Percentiles rank a stretch among this genome's conserved stretches.
phyloP scores from a whole-genome alignment of 1,140 invertebrate species.

The Schlechtendalia chinensis region DNA sequence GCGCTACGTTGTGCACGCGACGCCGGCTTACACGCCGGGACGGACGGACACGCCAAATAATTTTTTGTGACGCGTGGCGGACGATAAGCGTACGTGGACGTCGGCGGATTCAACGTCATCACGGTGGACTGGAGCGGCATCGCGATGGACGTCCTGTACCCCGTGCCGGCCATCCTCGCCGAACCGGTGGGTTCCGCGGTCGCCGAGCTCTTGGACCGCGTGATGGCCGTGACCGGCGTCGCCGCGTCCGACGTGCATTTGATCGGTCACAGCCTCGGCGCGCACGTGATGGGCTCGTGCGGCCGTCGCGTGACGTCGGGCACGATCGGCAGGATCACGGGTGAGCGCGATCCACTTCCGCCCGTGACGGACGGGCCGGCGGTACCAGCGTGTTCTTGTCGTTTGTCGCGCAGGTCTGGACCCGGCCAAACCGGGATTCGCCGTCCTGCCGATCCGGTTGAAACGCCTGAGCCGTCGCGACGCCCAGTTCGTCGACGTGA shows the following conservation, averaged over 20 bases:
- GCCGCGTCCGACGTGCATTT: constrained; percentile 33
- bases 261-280: constrained; percentile 76
- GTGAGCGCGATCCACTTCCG: too few relatives aligned
- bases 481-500: constrained; percentile 61
- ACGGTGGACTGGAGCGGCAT: constrained; percentile 64
- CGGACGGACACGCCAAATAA: too few relatives aligned
- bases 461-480: constrained; percentile 55
- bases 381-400: too few relatives aligned
- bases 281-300: constrained; percentile 76
- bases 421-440: constrained; percentile 7
- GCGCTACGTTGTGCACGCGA: too few relatives aligned
- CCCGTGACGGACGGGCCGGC: too few relatives aligned
- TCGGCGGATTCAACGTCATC: constrained; percentile 63
- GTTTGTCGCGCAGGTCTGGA: background rate
- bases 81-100: constrained; percentile 59
- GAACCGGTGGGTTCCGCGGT: constrained; percentile 56
- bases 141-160: constrained; percentile 56
- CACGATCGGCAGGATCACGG: constrained; percentile 64
- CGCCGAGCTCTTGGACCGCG: constrained; percentile 48
- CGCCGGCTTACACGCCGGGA: too few relatives aligned
- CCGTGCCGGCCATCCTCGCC: constrained; percentile 51
- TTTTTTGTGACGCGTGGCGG: too few relatives aligned
- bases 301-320: constrained; percentile 62
- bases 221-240: constrained; percentile 25
- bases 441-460: constrained; percentile 51